Evolutionary conservation across 2,113 vertebrate species (phyloP), one percentile per base, ranked within the genome.

Genomic region (Paedocypris sp.): DNA sequence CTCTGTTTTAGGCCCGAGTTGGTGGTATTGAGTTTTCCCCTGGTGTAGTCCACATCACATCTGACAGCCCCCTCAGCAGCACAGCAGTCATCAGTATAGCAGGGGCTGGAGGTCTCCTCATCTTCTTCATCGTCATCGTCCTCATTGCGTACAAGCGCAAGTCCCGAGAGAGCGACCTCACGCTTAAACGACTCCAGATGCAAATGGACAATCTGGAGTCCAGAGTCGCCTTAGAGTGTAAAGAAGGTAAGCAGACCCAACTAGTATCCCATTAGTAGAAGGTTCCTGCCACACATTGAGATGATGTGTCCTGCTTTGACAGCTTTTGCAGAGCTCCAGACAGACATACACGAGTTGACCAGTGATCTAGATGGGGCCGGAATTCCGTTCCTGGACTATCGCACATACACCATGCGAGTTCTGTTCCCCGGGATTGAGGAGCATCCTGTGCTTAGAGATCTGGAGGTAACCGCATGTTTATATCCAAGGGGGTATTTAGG

Each of bases 161-260:
- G 74, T 99, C 95, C 28, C 79, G 93, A 0, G 93, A 99, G 73
- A 99, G 94, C 0, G 94, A 99, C 80, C 86, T 98, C 68, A 99
- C 95, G 0, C 82, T 99, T 56, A 98, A 98, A 65, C 86, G 95
- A 8, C 82, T 99, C 53, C 95, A 99, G 82, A 99, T 99, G 95
- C 95, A 99, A 74, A 99, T 99, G 95, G 95, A 99, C 83, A 99
- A 97, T 81, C 82, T 99, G 66, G 95, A 99, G 80, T 99, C 94
- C n/a, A 87, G 95, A 0, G 95, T 99, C 69, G 95, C 95, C 0
- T 80, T 99, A 60, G 95, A 99, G 73, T 99, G 95, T 81, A 99
- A 99, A 75, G 95, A 98, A 85, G 95, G 95, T 98, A 80, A 51
- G 59, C 20, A 4, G 8, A 1, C 15, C 15, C 23, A n/a, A n/a